phyloP scores from a whole-genome alignment of 2,113 vertebrate genomes.

The Pongo abelii region DNA sequence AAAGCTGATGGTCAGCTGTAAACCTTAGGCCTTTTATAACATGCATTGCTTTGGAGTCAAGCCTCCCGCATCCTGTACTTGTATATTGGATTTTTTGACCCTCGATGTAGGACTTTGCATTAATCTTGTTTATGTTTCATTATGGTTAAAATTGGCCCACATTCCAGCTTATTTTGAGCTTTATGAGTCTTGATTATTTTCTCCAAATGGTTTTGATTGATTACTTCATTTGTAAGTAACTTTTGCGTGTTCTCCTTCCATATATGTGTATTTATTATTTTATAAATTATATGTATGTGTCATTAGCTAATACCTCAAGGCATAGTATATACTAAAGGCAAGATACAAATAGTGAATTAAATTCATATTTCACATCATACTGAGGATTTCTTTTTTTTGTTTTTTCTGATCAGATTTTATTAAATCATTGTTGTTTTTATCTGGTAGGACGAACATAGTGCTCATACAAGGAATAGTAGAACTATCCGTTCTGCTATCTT shows the following conservation, averaged over 20 bases:
- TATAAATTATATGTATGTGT: background rate
- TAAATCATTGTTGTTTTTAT: background rate
- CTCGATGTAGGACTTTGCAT: background rate
- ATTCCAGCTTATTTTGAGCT: background rate
- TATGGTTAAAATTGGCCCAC: background rate
- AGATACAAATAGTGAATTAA: background rate
- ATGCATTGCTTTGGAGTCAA: background rate
- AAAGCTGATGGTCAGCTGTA: background rate
- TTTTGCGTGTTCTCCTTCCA: background rate
- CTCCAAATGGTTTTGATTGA: slow-evolving; percentile 8
- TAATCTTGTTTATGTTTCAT: slow-evolving; percentile 19
- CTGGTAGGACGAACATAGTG: accelerated
- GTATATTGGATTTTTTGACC: background rate
- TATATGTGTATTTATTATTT: background rate
- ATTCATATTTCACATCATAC: background rate
- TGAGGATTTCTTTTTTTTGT: background rate
- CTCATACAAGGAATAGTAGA: background rate
- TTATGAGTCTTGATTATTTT: slow-evolving; percentile 20
- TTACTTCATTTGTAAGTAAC: background rate
- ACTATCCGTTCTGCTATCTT: background rate
- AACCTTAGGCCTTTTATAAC: background rate
- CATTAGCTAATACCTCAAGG: background rate
- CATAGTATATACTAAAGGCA: background rate
- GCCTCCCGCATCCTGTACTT: background rate
- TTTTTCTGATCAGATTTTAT: background rate